These are phyloP conservation scores for Momotus momota DNA, from an alignment of 2,797 vertebrate species.

Conservation along the genomic window DNA sequence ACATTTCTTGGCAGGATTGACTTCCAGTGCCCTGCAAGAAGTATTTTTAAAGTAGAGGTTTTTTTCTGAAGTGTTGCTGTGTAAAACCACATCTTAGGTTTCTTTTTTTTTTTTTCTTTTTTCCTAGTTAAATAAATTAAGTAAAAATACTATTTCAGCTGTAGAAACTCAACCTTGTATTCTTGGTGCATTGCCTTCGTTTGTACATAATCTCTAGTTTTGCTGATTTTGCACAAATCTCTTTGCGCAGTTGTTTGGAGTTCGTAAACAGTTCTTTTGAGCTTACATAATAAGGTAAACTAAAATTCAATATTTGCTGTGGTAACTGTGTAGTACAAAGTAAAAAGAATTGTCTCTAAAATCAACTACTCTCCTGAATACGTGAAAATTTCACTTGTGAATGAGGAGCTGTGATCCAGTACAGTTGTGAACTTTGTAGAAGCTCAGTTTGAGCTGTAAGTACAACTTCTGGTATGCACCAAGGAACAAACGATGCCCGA, in stretches of 20 bases:
- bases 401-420: neutral
- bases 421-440: neutral
- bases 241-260: neutral
- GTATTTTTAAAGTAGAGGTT: neutral
- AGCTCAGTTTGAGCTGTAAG: constrained; percentile 51
- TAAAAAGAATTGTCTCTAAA: neutral
- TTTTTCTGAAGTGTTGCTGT: neutral
- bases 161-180: neutral
- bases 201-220: neutral
- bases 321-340: neutral
- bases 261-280: neutral
- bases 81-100: neutral
- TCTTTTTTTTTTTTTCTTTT: neutral
- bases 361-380: neutral
- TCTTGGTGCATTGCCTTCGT: constrained; percentile 6
- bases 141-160: neutral
- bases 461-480: neutral
- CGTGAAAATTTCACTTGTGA: neutral
- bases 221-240: neutral
- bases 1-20: neutral
- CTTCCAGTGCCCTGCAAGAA: neutral
- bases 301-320: neutral
- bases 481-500: neutral
- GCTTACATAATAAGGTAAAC: neutral
- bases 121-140: neutral